Base-by-base conservation (phyloP, 2,888 invertebrate species). In the Drosophila neutralis region DNA sequence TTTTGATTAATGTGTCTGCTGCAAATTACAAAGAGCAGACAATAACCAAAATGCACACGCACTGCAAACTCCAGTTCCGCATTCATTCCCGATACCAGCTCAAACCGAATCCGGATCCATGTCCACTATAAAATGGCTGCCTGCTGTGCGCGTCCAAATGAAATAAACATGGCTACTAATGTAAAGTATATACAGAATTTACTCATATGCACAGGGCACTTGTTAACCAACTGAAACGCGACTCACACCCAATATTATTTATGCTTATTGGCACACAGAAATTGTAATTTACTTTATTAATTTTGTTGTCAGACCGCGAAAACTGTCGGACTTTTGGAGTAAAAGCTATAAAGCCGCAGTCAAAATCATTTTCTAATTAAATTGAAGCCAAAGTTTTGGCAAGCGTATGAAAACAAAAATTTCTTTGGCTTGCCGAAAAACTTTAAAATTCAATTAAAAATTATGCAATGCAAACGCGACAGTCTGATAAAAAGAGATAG, bases 1-100 rank as follows among this genome's bases (percentile, higher is more conserved):
- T 91, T 92, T 91, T 91, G 92, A 91, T 91, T 91, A 91, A 92
- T 91, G 91, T 91, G 92, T 91, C 91, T 91, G 92, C 91, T 80
- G 87, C 84, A 91, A 91, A 91, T 91, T 92, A 91, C 91, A 91
- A 91, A 90, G 83, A 87, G 87, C 89, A 87, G 87, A 88, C 89
- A 84, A 79, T 78, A 75, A 74, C 78, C 80, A 71, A 76, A 45
- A 80, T 75, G 66, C 53, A 70, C 67, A 76, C 64, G 63, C 68
- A 69, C 35, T 18, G 40, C 56, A 15, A 56, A 54, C 24, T 36
- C 56, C 56, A 56, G 56, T n/a, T 6, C n/a, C n/a, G 45, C 15
- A 45, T 24, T 45, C 45, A 24, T 24, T 24, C 45, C 24, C 45
- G 45, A 45, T 24, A 24, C 31, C 21, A 15, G 56, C n/a, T 29